A percentile compares a stretch with the other conserved stretches of the same genome.
phyloP scores from a whole-genome alignment of 2,797 vertebrate species.

The Oryzias sinensis region DNA sequence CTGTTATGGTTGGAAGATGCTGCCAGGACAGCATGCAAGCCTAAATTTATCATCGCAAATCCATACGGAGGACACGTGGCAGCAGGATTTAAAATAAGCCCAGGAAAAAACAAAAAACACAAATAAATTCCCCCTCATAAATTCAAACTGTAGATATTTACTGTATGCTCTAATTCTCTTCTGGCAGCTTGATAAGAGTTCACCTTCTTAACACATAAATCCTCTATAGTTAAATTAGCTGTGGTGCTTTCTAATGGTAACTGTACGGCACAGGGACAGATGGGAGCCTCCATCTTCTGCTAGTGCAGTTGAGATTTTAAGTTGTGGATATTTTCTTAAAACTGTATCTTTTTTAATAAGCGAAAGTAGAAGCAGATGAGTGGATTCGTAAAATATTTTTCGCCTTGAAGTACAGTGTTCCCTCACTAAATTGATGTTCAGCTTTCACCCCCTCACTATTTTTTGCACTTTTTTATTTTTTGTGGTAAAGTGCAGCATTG shows the following conservation, averaged over 20 bases:
- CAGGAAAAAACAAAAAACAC: constrained; percentile 2
- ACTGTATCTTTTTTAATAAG: too few relatives aligned
- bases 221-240: constrained; percentile 3
- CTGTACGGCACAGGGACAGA: constrained; percentile 1
- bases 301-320: not conserved
- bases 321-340: constrained; percentile 1
- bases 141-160: constrained; percentile 15
- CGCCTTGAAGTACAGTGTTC: too few relatives aligned
- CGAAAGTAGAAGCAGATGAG: too few relatives aligned
- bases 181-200: not conserved
- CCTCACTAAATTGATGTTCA: too few relatives aligned
- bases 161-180: constrained; percentile 5
- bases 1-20: constrained; percentile 26
- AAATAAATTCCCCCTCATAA: constrained; percentile 11
- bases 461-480: too few relatives aligned
- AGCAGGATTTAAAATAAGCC: constrained; percentile 17
- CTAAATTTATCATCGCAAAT: constrained; percentile 26
- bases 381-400: too few relatives aligned
- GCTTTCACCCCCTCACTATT: too few relatives aligned
- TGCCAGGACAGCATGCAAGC: constrained; percentile 23
- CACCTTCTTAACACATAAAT: not conserved
- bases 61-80: not conserved
- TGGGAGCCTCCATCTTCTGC: constrained; percentile 1
- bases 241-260: constrained; percentile 8
- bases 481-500: too few relatives aligned